Evolutionary conservation across 2,888 invertebrate genomes (phyloP), one percentile per base, ranked within the genome.

Genomic region (Cylloceria caligata): DNA sequence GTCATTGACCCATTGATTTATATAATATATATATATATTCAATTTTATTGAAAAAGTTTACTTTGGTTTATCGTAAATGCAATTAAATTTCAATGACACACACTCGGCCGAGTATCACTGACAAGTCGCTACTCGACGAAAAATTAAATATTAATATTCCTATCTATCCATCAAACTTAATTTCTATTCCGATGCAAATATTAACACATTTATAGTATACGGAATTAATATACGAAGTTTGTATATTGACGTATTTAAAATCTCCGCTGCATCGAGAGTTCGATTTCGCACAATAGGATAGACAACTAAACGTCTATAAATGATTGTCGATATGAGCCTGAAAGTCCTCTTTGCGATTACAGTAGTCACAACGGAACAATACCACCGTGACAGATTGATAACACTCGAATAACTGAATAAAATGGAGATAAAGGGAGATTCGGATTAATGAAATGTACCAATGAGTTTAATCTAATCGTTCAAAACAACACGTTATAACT

Each of bases 351-450:
- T 24, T 36, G 36, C 69, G 27, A 57, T 57, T 39, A 3, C 39
- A n/a, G 42, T 57, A 21, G 9, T 27, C 27, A 11, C 16, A 57
- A 39, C 39, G 27, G 6, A 11, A 21, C 24, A 27, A n/a, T 47
- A 9, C 55, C 13, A 30, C 19, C 5, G 19, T 27, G 7, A 2
- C 11, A 4, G 13, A 62, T 19, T 36, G 36, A 62, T 62, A 36
- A 16, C n/a, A 65, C 47, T 30, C 34, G 19, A 67, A 24, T 36
- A 34, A 30, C 30, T 11, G 57, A 45, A 71, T 39, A 27, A 42
- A 68, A 39, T 21, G 19, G 39, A 16, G 27, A 21, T 11, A 71
- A 57, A 45, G 42, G 39, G 55, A 71, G 39, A 71, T 42, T 6
- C 19, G 16, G 55, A 27, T 13, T 5, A 19, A 57, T 19, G 27